Conservation (phyloP, 2,888 invertebrate species). For the Pegoplata infirma region DNA sequence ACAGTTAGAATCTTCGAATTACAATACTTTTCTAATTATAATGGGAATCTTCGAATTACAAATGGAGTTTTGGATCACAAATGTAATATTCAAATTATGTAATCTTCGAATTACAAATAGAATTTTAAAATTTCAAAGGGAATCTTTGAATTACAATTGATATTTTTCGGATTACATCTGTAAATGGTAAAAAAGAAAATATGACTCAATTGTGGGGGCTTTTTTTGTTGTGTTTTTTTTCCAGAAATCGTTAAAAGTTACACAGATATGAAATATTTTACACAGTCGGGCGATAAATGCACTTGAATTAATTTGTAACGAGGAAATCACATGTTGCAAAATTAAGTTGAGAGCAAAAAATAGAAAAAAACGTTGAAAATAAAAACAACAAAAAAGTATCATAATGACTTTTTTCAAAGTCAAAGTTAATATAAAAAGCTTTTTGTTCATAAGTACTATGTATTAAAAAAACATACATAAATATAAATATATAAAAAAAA, state of each 20-base stretch:
- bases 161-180: no score
- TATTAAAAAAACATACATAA: not conserved
- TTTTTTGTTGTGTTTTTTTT: no score
- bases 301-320: not conserved
- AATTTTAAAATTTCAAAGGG: no score
- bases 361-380: not conserved
- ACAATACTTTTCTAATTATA: no score
- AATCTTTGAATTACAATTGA: no score
- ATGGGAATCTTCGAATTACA: no score
- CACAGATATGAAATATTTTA: not conserved
- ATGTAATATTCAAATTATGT: no score
- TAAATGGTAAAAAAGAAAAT: no score
- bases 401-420: constrained; percentile 59
- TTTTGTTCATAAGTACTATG: constrained; percentile 13
- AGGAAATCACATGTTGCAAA: constrained; percentile 49
- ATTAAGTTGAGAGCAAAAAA: not conserved
- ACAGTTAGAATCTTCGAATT: no score
- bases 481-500: not conserved
- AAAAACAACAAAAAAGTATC: not conserved
- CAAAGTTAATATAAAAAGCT: constrained; percentile 54
- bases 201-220: not conserved
- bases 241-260: not conserved
- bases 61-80: no score
- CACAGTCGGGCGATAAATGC: not conserved
- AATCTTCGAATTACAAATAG: no score